Evolutionary conservation across 2,888 invertebrate genomes (phyloP), one percentile per base, ranked within the genome.

Genomic region (Ametastegia equiseti): DNA sequence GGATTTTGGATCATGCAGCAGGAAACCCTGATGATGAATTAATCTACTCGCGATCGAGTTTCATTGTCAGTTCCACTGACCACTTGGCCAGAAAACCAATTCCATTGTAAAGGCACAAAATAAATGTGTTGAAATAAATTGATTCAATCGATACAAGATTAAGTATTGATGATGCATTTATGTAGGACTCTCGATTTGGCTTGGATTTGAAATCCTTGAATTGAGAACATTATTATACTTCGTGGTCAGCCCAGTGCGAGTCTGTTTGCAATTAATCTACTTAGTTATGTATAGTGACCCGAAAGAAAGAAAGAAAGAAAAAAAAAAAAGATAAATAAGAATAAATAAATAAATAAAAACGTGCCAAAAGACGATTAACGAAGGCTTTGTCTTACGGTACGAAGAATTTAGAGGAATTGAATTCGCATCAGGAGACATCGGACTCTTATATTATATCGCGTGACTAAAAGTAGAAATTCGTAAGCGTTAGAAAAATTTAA

Each of bases 331-430:
- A 67, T n/a, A n/a, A n/a, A n/a, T n/a, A n/a, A n/a, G n/a, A n/a
- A n/a, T n/a, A n/a, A n/a, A n/a, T n/a, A 2, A 39, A 39, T n/a
- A 39, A 19, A 45, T n/a, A 50, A 30, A 15, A 9, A 47, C 73
- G 73, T 73, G 73, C 73, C 50, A 84, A 83, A 78, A 36, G 65
- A 63, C 80, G 83, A 84, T 83, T n/a, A 78, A 81, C 82, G 77
- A 63, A 47, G 69, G 80, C 63, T 80, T 75, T 69, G 73, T 77
- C 81, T 81, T 39, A 82, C 75, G 81, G 81, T 71, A 82, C 83
- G 81, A 80, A 71, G 63, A 81, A 77, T 15, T 27, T 71, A 3
- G 23, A 73, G 27, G 11, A 82, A 65, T 47, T 19, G 30, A 75
- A n/a, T n/a, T n/a, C n/a, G n/a, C n/a, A n/a, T n/a, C n/a, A n/a